Evolutionary conservation across 2,113 vertebrate species (phyloP), one percentile per base, ranked within the genome.

Genomic region (Silurus meridionalis): DNA sequence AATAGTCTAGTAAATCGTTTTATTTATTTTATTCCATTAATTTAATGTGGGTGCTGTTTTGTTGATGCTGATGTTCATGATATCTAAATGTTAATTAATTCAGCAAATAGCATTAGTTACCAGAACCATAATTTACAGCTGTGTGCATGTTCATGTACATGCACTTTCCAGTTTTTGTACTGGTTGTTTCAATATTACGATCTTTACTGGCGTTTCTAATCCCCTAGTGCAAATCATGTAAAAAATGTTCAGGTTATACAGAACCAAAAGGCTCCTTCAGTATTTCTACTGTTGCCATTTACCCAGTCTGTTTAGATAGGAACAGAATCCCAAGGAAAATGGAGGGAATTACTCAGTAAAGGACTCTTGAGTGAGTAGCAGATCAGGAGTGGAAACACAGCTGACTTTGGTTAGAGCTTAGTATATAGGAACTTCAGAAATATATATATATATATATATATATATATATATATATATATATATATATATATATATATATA

Each of bases 291-390:
- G 90, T 86, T 55, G 66, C 8, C 80, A 82, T 89, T 57, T 83
- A 85, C 86, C 84, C 86, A 90, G 78, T 83, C 79, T 93, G 88
- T 92, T 93, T 93, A 77, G 50, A 91, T 90, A 88, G 87, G 72
- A 92, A 89, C 85, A 89, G 71, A 86, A 91, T 92, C 91, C 79
- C 72, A 89, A 50, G 53, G 74, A 23, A 82, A 28, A 52, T 19
- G 57, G n/a, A 64, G 46, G 25, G 28, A 91, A 83, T 72, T 79
- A 89, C 83, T 92, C 21, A 90, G 82, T 90, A 85, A 85, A 90
- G 28, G 86, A 66, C 11, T 9, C 77, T 90, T 90, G 90, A 88
- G 66, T 80, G 11, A 14, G 83, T 71, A 86, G 86, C 82, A 87
- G 81, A 89, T 83, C 85, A 83, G 48, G 89, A 86, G 69, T 83